phyloP scores from a whole-genome alignment of 2,113 vertebrate genomes.

The Pelecanus crispus region DNA sequence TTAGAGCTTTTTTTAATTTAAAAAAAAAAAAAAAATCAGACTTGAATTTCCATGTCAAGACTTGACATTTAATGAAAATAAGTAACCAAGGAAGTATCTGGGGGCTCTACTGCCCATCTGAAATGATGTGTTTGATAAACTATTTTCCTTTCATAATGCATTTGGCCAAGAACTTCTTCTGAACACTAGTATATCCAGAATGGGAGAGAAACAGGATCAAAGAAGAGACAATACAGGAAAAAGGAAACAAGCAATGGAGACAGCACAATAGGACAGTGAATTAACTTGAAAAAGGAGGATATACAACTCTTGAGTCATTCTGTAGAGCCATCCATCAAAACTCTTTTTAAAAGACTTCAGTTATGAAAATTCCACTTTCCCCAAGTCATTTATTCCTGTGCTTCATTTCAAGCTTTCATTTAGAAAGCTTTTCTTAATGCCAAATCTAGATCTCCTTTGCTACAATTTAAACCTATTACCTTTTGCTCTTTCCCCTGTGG shows the following conservation, averaged over 20 bases:
- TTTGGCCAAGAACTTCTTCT: neutral
- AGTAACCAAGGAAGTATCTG: neutral
- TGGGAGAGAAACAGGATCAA: neutral
- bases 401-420: neutral
- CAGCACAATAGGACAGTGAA: neutral
- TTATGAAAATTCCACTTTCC: neutral
- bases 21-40: neutral
- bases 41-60: neutral
- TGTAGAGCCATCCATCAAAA: neutral
- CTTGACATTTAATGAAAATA: neutral
- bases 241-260: neutral
- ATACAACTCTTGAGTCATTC: neutral
- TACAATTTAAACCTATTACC: neutral
- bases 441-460: neutral
- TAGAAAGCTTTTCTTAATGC: neutral
- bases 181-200: neutral
- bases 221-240: neutral
- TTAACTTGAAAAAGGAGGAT: neutral
- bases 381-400: neutral
- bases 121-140: neutral
- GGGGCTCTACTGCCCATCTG: neutral
- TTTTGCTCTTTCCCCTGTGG: neutral
- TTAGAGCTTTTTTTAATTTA: neutral
- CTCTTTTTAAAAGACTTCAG: neutral
- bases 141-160: neutral